Evolutionary conservation across 2,797 vertebrate genomes (phyloP), one percentile per base, ranked within the genome.

Genomic region (Crocodylus rhombifer): DNA sequence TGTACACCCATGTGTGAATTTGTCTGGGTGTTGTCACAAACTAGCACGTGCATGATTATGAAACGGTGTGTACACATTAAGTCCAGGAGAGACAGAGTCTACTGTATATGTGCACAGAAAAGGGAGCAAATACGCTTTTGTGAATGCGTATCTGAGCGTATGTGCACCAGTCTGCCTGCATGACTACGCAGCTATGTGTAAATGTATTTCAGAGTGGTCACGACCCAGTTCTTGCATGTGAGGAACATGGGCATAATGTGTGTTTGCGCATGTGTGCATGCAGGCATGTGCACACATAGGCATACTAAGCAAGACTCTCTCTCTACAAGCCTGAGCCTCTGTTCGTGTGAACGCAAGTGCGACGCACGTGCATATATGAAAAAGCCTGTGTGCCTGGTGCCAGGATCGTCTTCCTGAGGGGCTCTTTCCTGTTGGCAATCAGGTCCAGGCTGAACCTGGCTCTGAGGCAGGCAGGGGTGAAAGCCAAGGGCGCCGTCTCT

Each of bases 401-500:
- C 0, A 78, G 82, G 67, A 86, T 26, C 63, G 23, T 1, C 80
- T 83, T 23, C 51, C 84, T 28, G 89, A 28, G 6, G 30, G 64
- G 28, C 30, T 25, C 14, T 0, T 36, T 7, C 14, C 85, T 81
- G 1, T 0, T 0, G 1, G 36, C 0, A 12, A 67, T 0, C 7
- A 63, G 67, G 76, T 25, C 63, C 69, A 13, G 61, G 83, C 83
- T 81, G 17, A n/a, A 73, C 74, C 56, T 64, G 75, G 23, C 74
- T 21, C 6, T 21, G n/a, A 67, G 63, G 62, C 77, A 71, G 61
- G 65, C 58, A 28, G 82, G 4, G 12, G 23, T 51, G 55, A 8
- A 12, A 89, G 64, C 90, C 82, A 83, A 89, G 77, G 71, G 56
- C 77, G 93, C 71, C 1, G 69, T 64, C 87, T 90, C 86, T 10